Conservation (phyloP, 1,140 invertebrate species). For the Coptotermes formosanus region DNA sequence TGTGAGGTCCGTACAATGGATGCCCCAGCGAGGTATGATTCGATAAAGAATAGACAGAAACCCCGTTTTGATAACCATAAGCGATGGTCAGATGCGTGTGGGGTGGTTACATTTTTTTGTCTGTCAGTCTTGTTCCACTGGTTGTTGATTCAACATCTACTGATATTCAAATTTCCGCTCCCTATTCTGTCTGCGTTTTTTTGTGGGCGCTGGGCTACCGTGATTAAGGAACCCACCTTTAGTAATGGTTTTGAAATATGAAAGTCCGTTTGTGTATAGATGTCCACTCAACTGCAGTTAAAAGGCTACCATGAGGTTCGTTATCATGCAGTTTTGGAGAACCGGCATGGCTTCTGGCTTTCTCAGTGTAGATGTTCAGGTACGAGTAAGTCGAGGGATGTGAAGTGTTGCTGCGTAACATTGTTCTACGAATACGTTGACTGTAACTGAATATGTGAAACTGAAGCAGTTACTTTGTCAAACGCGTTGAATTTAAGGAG, state of each 20-base stretch:
- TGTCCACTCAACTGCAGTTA: slow-evolving; percentile 5
- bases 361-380: background rate
- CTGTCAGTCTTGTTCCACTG: background rate
- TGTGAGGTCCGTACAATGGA: background rate
- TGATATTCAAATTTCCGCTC: slow-evolving; percentile 8
- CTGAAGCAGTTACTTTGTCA: too few relatives aligned
- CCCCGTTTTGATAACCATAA: slow-evolving; percentile 2
- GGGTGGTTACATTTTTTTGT: background rate
- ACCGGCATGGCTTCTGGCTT: background rate
- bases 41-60: background rate
- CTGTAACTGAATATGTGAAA: too few relatives aligned
- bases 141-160: background rate
- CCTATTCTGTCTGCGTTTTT: background rate
- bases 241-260: background rate
- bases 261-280: background rate
- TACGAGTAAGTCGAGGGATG: too few relatives aligned
- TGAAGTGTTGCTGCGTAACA: too few relatives aligned
- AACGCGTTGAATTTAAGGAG: too few relatives aligned
- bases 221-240: background rate
- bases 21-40: background rate
- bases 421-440: too few relatives aligned
- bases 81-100: background rate
- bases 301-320: background rate
- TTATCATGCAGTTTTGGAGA: background rate
- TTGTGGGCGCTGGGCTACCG: background rate